Evolutionary conservation across 2,888 invertebrate genomes (phyloP).

Genomic region (Drosophila eohydei): DNA sequence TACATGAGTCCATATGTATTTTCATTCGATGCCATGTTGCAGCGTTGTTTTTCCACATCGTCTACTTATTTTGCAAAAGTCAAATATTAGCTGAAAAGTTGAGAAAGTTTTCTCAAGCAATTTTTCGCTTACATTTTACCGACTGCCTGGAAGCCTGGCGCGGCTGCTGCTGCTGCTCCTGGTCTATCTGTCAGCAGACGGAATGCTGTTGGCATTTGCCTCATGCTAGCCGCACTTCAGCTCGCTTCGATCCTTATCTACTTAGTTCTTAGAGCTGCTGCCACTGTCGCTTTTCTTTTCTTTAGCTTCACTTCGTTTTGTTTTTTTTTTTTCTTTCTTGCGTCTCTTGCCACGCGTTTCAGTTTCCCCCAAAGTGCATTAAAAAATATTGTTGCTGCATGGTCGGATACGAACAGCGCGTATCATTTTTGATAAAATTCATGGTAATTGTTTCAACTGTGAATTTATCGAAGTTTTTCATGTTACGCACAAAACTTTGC

Average conservation of each 20-base stretch:
- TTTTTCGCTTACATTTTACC: conserved; percentile 79
- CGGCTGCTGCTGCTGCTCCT: conserved; percentile 36
- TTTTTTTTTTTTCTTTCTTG: conserved; percentile 5
- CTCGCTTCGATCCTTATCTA: conserved; percentile 66
- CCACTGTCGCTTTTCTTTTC: conserved; percentile 56
- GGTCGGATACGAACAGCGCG: conserved; percentile 79
- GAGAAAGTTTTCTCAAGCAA: conserved; percentile 81
- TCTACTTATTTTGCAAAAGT: conserved; percentile 79
- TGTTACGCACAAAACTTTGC: conserved; percentile 79
- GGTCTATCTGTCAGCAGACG: conserved; percentile 78
- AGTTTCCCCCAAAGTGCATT: conserved; percentile 80
- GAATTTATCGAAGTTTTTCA: conserved; percentile 81
- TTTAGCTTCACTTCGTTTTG: not conserved
- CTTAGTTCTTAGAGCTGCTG: conserved; percentile 62
- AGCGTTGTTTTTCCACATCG: conserved; percentile 75
- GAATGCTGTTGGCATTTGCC: conserved; percentile 71
- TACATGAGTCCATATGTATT: conserved; percentile 39
- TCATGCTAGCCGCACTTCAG: conserved; percentile 23
- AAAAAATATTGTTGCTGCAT: conserved; percentile 81
- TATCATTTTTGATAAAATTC: conserved; percentile 81
- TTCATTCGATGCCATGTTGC: conserved; percentile 53
- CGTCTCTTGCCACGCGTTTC: conserved; percentile 58
- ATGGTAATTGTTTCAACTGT: conserved; percentile 80
- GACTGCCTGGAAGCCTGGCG: conserved; percentile 20
- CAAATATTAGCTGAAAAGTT: conserved; percentile 84